Conservation (phyloP, 2,888 invertebrate genomes). For the Pseudanteris insignis region DNA sequence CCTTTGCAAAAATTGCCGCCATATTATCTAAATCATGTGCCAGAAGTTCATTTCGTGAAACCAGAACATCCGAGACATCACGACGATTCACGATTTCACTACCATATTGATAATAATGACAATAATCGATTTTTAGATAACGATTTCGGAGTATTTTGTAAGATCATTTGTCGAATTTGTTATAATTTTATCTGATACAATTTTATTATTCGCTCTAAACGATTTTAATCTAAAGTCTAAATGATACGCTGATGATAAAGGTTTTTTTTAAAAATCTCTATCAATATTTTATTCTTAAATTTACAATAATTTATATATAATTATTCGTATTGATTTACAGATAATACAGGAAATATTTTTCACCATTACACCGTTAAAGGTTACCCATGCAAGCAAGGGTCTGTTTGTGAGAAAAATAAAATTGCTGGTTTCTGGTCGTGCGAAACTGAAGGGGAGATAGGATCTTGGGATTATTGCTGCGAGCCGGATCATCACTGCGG, state of each 20-base stretch:
- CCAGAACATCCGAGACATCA: slow-evolving; percentile 8
- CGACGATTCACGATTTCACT: slow-evolving; percentile 26
- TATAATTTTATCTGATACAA: no score
- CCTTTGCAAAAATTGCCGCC: slow-evolving; percentile 4
- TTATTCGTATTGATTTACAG: slow-evolving; percentile 1
- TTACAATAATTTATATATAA: no score
- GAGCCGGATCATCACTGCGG: slow-evolving; percentile 84
- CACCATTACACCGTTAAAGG: slow-evolving; percentile 83
- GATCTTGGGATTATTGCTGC: slow-evolving; percentile 88
- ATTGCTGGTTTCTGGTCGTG: slow-evolving; percentile 86
- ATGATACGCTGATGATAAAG: neutral
- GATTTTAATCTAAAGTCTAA: no score
- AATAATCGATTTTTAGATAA: slow-evolving; percentile 20
- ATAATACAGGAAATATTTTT: slow-evolving; percentile 69
- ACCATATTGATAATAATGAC: slow-evolving; percentile 10
- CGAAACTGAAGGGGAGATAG: slow-evolving; percentile 78
- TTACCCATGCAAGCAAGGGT: slow-evolving; percentile 78
- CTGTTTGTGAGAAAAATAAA: slow-evolving; percentile 76
- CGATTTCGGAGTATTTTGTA: slow-evolving; percentile 23
- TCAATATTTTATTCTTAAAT: neutral
- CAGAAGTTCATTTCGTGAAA: slow-evolving; percentile 23
- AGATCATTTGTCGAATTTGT: no score
- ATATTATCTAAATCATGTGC: slow-evolving; percentile 1
- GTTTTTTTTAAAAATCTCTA: no score
- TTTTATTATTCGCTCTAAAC: no score